Percentiles rank a stretch among this genome's conserved stretches.
These are phyloP conservation scores for Rhynchomys soricoides DNA, from an alignment of 2,113 vertebrate genomes.

Conservation along the genomic window DNA sequence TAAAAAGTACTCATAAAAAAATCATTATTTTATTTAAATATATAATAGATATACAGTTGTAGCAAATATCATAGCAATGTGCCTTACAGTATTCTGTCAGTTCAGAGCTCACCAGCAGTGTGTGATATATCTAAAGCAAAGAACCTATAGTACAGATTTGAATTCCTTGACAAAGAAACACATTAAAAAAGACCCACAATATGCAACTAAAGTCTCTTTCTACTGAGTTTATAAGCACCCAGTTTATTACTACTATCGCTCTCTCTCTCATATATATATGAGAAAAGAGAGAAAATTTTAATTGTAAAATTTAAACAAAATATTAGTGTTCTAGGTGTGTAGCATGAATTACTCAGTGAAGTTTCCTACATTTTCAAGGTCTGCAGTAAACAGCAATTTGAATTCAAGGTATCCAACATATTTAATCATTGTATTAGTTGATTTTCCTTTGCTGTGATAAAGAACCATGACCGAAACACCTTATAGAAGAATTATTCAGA, in stretches of 20 bases:
- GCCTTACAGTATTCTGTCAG: background rate
- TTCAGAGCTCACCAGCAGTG: background rate
- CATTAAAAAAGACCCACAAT: background rate
- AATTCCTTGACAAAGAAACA: slow-evolving; percentile 5
- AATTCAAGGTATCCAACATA: background rate
- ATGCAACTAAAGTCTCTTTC: background rate
- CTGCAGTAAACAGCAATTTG: slow-evolving; percentile 23
- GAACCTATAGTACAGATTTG: background rate
- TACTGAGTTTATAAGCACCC: background rate
- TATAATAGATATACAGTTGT: background rate
- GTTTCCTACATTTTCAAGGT: background rate
- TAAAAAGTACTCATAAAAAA: slow-evolving; percentile 50
- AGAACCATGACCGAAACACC: too few relatives aligned
- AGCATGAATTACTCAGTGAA: background rate
- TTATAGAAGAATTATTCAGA: background rate
- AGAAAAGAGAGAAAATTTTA: too few relatives aligned
- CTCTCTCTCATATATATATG: too few relatives aligned
- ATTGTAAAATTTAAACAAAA: background rate
- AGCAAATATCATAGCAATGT: background rate
- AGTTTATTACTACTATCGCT: background rate
- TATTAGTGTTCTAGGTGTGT: background rate
- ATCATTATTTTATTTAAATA: slow-evolving; percentile 33
- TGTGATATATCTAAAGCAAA: slow-evolving; percentile 17
- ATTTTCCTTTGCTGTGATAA: background rate
- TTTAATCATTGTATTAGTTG: background rate